Evolutionary conservation across 2,113 vertebrate genomes (phyloP).

Genomic region (Nannobrachium achirus): DNA sequence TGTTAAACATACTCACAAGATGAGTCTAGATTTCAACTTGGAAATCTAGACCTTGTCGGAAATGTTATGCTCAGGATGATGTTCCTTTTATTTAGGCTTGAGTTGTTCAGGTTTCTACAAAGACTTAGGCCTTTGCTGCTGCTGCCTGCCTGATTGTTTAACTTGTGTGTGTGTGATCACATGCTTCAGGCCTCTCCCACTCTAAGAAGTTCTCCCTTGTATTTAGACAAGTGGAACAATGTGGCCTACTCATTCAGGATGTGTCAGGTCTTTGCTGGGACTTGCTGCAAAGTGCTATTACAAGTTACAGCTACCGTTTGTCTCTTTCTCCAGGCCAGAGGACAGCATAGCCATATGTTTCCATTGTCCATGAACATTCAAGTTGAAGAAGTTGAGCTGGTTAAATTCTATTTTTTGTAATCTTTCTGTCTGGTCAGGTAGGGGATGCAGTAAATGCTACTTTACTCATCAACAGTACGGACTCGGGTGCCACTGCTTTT

Average conservation of each 20-base stretch:
- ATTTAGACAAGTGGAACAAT: background rate
- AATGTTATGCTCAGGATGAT: no score
- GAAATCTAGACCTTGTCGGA: background rate
- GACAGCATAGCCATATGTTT: no score
- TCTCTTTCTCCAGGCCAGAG: no score
- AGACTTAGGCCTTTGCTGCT: background rate
- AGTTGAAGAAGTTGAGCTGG: no score
- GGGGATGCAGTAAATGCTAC: no score
- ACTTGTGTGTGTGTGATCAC: conserved; percentile 9
- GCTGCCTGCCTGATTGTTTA: background rate
- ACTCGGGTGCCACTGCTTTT: no score
- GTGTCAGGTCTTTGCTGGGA: conserved; percentile 9
- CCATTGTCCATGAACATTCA: no score
- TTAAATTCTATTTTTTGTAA: no score
- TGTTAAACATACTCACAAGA: background rate
- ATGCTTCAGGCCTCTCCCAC: conserved; percentile 17
- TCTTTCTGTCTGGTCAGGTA: no score
- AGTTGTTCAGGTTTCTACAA: background rate
- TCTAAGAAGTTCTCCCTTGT: conserved; percentile 1
- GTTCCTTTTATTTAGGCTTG: background rate
- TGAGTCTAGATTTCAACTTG: background rate
- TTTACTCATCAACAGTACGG: no score
- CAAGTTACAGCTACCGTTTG: no score
- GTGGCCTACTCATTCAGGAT: background rate
- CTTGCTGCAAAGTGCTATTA: background rate